Evolutionary conservation across 2,888 invertebrate species (phyloP), one percentile per base, ranked within the genome.

Genomic region (Drosophila pseudotalamancana): DNA sequence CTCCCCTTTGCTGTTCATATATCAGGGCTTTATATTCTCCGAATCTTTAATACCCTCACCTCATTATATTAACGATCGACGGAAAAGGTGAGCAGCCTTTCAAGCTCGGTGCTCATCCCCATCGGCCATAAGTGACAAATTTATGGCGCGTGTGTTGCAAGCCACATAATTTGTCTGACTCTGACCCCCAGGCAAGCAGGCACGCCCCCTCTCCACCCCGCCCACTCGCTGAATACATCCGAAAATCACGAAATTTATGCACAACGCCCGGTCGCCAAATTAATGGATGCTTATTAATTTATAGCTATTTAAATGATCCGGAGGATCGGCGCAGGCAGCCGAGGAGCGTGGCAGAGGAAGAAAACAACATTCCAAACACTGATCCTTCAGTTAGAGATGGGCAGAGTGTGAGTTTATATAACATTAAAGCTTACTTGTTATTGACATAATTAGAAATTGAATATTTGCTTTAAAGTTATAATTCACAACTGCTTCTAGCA

Each of bases 211-310:
- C 29, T 19, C 16, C 35, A 32, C 32, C 42, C 21, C 37, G 42
- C 29, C 27, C 29, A 39, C 35, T 21, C 50, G 43, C 42, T 29
- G 45, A 32, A 76, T 70, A 63, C 50, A 64, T 39, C 63, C 64
- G 69, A 67, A 77, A 80, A 81, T 71, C 81, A 73, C 35, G 19
- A 67, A 84, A 83, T 83, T 83, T 83, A 86, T 83, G 86, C 80
- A 56, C 79, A 80, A 83, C 83, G 77, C 80, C 86, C 72, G 68
- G 68, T 72, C 80, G 80, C 83, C 86, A 83, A 83, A 86, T 83
- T 86, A 83, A 83, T 83, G 83, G 84, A 84, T 77, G 78, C 87
- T 86, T 83, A 83, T 83, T 83, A 83, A 83, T 83, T 83, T 83
- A 83, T 83, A 74, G 86, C 83, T 86, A 83, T 83, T 83, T 83